Evolutionary conservation across 2,888 invertebrate species (phyloP), one percentile per base, ranked within the genome.

Genomic region (Agriopis leucophaearia): DNA sequence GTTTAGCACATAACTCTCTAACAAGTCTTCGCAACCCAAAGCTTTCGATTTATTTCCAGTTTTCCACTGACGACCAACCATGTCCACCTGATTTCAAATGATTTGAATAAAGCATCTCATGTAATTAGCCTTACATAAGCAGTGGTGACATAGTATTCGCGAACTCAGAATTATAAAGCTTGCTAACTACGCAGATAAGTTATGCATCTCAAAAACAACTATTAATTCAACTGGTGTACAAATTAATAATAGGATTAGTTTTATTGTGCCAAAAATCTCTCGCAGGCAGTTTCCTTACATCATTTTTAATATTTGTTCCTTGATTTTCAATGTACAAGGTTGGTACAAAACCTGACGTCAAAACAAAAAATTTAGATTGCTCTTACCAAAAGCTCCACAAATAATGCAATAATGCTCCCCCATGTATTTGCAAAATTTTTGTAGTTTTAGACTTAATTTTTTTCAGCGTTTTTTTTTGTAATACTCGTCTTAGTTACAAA

Each of bases 91-190:
- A 70, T 70, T 70, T 72, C 68, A 48, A 68, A 75, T 71, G 72
- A 75, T 75, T 75, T 75, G 72, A 74, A 75, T 74, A 75, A 71
- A 69, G 68, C 66, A 70, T 71, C 74, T 70, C 75, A 63, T 72
- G 70, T 74, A 74, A 74, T 76, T 76, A 76, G 71, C 61, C 65
- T 75, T 75, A 73, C 67, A 61, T 74, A 74, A 75, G 62, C 59
- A 18, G 36, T 58, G 57, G 50, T 55, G 16, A 59, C 47, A 47
- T 45, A 42, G 54, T 64, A 40, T 58, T 12, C 50, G 12, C 18
- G 50, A 45, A 47, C 38, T 40, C 18, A 58, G 27, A 63, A 16
- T 13, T 55, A 38, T 8, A 51, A 35, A 51, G 51, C 35, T 35
- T 13, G 1, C 12, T 5, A 12, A 27, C 27, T 50, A 50, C 1